A percentile compares a stretch with the other conserved stretches of the same genome.
Conservation (phyloP, 2,113 vertebrate species). For the Chiloscyllium plagiosum region DNA sequence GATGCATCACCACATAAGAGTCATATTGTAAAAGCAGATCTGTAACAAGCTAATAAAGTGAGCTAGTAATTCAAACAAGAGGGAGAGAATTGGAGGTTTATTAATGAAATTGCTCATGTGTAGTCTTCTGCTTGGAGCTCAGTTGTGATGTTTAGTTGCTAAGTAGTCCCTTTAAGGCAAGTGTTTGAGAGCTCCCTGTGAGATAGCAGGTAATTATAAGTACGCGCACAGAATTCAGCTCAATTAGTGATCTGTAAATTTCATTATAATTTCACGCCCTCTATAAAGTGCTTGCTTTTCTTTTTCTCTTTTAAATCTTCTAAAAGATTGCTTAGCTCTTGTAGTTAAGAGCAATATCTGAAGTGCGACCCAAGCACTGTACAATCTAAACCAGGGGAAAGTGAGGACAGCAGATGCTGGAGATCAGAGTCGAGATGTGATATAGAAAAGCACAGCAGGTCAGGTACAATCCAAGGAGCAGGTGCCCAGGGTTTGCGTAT, state of each 20-base stretch:
- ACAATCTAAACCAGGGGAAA: background rate
- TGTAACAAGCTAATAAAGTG: background rate
- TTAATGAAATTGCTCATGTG: background rate
- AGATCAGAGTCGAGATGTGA: too few relatives aligned
- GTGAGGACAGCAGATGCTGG: too few relatives aligned
- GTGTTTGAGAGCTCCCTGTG: background rate
- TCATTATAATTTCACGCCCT: background rate
- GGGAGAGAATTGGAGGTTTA: background rate
- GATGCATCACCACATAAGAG: background rate
- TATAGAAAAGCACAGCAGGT: too few relatives aligned
- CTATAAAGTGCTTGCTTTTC: background rate
- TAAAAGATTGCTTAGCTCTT: background rate
- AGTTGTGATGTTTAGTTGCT: background rate
- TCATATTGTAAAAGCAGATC: background rate
- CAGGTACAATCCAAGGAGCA: too few relatives aligned
- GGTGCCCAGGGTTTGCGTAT: background rate
- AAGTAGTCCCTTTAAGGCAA: background rate
- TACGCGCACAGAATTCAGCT: background rate
- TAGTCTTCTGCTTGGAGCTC: background rate
- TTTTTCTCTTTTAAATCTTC: background rate
- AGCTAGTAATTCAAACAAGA: background rate
- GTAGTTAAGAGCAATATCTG: background rate
- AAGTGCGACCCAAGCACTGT: background rate
- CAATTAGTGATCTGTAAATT: background rate
- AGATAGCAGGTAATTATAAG: background rate